Base-by-base conservation (phyloP, 2,888 invertebrate genomes). In the Miltochrista miniata region DNA sequence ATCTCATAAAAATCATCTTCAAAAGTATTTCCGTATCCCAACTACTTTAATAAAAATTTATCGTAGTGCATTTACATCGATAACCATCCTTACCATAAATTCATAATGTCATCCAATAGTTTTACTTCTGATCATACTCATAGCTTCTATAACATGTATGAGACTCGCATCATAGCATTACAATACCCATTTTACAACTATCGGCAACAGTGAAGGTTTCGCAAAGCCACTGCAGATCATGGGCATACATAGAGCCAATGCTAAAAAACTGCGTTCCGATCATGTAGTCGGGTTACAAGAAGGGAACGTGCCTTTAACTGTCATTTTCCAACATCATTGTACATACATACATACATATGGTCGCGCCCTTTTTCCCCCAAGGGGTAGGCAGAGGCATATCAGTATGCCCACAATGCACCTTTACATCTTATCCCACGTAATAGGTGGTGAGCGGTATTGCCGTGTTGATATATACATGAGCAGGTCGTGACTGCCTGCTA, bases 151-250 rank as follows among this genome's bases (percentile, higher is more conserved):
- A n/a, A 15, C 51, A 56, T 45, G 48, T 53, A 43, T 56, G 12
- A 13, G 50, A 59, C 46, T 59, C 44, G 51, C 39, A 45, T 39
- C 33, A 40, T 48, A 44, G 61, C 53, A 54, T 45, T 63, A 64
- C 53, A 63, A 64, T 64, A 45, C 54, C 34, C 55, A 54, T 59
- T 69, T 59, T 48, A 55, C 54, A 54, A 54, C 40, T 35, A 50
- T 52, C 45, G 37, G 37, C 46, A 46, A 38, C 57, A 45, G 51
- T 59, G 57, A 43, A 56, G 41, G 42, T 58, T 67, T 72, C 65
- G 70, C 63, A 72, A 75, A 36, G 46, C 46, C 39, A 42, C 49
- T 42, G 43, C 64, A 40, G 61, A 72, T 71, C 70, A 72, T 64
- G 72, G 61, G 51, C 56, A 56, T 68, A 59, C 61, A 68, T 61